Conservation (phyloP, 2,888 invertebrate genomes). For the Tachina grossa region DNA sequence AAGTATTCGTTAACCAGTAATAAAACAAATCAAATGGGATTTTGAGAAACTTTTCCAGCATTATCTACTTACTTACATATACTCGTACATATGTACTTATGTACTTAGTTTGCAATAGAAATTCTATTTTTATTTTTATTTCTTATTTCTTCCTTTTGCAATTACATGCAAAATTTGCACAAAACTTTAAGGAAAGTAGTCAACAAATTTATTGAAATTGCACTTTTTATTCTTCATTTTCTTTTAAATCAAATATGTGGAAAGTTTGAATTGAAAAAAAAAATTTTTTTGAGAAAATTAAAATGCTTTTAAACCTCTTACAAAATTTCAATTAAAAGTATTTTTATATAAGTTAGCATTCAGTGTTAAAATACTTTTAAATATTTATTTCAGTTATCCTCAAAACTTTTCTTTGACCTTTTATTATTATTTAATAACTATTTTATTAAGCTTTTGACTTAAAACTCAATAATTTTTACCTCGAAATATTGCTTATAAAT, state of each 20-base stretch:
- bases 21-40: constrained; percentile 70
- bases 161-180: constrained; percentile 39
- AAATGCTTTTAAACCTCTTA: not conserved
- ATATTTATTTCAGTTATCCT: too few relatives aligned
- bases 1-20: constrained; percentile 37
- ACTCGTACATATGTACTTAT: too few relatives aligned
- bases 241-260: not conserved
- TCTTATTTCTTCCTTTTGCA: not conserved
- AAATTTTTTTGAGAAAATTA: not conserved
- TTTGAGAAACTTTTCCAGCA: constrained; percentile 58
- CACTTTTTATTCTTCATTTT: not conserved
- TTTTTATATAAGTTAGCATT: too few relatives aligned
- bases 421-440: too few relatives aligned
- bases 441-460: too few relatives aligned
- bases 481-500: too few relatives aligned
- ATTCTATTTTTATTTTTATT: not conserved
- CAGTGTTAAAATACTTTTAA: too few relatives aligned
- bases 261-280: not conserved
- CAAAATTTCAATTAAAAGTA: not conserved
- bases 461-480: too few relatives aligned
- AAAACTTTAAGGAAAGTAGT: constrained; percentile 25
- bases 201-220: constrained; percentile 26
- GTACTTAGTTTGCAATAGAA: constrained; percentile 23
- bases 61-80: constrained; percentile 56
- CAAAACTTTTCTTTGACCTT: too few relatives aligned